Evolutionary conservation across 2,113 vertebrate species (phyloP).

Genomic region (Eudorcas thomsonii): DNA sequence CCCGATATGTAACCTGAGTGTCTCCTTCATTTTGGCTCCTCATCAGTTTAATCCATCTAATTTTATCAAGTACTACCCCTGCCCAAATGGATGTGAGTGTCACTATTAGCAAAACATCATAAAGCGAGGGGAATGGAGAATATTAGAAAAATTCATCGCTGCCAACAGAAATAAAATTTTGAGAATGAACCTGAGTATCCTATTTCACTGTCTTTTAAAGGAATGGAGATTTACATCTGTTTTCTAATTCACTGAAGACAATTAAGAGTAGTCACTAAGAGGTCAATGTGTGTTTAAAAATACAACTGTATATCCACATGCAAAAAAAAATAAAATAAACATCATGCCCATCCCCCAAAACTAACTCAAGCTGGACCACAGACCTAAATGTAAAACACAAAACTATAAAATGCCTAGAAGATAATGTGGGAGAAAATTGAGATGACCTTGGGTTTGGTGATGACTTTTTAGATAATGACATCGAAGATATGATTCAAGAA

Average conservation of each 20-base stretch:
- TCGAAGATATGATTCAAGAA: not conserved
- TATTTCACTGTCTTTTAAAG: not conserved
- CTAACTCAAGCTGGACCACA: not conserved
- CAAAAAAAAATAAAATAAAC: not conserved
- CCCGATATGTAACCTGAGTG: not conserved
- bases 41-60: not conserved
- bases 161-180: conserved; percentile 15
- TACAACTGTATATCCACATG: not conserved
- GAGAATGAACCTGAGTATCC: not conserved
- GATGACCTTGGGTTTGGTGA: not conserved
- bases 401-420: not conserved
- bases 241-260: not conserved
- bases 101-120: not conserved
- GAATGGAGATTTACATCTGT: not conserved
- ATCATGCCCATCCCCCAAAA: not conserved
- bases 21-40: not conserved
- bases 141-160: conserved; percentile 38
- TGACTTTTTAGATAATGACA: not conserved
- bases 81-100: not conserved
- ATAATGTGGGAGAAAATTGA: not conserved
- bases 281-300: not conserved
- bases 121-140: not conserved
- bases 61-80: not conserved
- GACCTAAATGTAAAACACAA: not conserved
- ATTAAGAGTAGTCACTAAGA: not conserved